These are phyloP conservation scores for Chironomus riparius DNA, from an alignment of 2,888 invertebrate genomes.

Conservation along the genomic window DNA sequence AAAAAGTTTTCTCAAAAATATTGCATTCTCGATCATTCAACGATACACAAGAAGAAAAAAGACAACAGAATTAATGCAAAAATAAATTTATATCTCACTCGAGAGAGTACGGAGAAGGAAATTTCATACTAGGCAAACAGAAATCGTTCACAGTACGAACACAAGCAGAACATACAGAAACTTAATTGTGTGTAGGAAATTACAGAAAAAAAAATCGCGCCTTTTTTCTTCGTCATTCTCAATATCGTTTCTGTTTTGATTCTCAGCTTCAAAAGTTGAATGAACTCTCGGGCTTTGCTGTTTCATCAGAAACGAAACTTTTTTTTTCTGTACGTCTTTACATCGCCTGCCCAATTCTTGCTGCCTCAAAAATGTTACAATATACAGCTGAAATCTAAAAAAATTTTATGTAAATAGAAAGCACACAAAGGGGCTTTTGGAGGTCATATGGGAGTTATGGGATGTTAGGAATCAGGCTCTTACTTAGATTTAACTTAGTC, in stretches of 20 bases:
- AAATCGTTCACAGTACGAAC: not conserved
- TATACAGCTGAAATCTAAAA: too few relatives aligned
- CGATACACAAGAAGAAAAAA: too few relatives aligned
- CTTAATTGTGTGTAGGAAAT: constrained; percentile 21
- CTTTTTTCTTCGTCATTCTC: constrained; percentile 19
- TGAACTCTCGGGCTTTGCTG: not conserved
- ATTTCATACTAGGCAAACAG: constrained; percentile 10
- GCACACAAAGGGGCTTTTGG: too few relatives aligned
- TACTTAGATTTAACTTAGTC: too few relatives aligned
- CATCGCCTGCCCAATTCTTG: too few relatives aligned
- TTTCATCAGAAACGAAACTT: not conserved
- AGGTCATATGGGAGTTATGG: too few relatives aligned
- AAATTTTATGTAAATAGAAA: too few relatives aligned
- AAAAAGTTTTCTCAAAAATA: too few relatives aligned
- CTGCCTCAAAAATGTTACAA: too few relatives aligned
- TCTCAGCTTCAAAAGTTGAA: not conserved
- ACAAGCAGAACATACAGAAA: not conserved
- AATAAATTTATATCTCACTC: not conserved
- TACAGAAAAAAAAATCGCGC: constrained; percentile 20
- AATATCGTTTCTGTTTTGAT: constrained; percentile 17
- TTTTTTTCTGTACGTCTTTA: not conserved
- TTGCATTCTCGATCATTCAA: too few relatives aligned
- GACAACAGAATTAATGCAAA: too few relatives aligned
- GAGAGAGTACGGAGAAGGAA: constrained; percentile 23
- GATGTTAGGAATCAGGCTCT: too few relatives aligned